These are phyloP conservation scores for Amorpha juglandis DNA, from an alignment of 2,888 invertebrate genomes.

Conservation along the genomic window DNA sequence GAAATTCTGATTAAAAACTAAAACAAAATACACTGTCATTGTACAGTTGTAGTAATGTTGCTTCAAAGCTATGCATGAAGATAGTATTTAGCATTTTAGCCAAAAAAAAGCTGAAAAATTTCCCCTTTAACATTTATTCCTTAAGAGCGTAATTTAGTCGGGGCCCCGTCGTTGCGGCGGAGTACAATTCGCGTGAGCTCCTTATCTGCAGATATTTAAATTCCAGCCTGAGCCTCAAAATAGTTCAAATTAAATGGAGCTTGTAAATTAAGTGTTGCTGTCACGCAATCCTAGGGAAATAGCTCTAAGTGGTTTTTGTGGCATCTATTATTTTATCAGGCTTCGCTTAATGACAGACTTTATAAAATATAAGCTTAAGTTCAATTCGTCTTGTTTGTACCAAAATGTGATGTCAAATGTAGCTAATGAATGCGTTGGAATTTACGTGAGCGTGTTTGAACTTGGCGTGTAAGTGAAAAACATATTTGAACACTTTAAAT, in stretches of 20 bases:
- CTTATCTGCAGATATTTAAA: constrained; percentile 81
- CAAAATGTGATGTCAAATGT: constrained; percentile 7
- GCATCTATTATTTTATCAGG: constrained; percentile 69
- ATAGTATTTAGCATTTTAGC: constrained; percentile 25
- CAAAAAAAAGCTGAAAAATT: constrained; percentile 40
- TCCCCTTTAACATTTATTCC: constrained; percentile 62
- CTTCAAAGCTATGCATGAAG: neutral
- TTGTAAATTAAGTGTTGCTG: constrained; percentile 83
- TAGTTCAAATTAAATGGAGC: constrained; percentile 78
- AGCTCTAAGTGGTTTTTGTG: constrained; percentile 76
- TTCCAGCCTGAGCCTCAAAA: constrained; percentile 72
- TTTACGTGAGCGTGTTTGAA: constrained; percentile 5
- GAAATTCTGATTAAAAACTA: no score
- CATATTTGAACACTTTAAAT: constrained; percentile 2
- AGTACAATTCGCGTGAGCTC: constrained; percentile 75
- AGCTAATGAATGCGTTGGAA: constrained; percentile 1
- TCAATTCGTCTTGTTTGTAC: constrained; percentile 20
- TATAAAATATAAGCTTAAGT: constrained; percentile 29
- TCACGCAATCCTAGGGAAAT: constrained; percentile 81
- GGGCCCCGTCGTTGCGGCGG: constrained; percentile 53
- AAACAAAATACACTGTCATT: neutral
- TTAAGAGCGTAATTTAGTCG: constrained; percentile 69
- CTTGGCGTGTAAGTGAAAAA: constrained; percentile 1
- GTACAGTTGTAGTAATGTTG: neutral
- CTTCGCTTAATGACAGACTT: constrained; percentile 52